Base-by-base conservation (phyloP, 2,797 vertebrate genomes). In the Squalus acanthias region DNA sequence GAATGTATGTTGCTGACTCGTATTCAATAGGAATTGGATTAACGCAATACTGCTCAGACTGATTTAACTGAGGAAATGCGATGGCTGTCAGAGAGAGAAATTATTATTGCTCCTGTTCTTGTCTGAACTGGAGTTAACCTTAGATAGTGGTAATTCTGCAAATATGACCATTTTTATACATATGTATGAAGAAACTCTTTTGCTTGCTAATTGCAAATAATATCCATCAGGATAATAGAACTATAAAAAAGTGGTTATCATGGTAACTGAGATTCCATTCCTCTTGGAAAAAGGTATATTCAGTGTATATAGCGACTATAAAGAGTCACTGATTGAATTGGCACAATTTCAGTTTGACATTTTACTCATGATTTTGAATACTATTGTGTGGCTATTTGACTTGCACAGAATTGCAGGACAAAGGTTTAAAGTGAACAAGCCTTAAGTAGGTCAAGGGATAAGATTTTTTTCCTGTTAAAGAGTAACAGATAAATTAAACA, bases 11-110 rank as follows among this genome's bases (percentile, higher is more conserved):
- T 65, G 63, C 60, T 93, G 91, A 93, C 91, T 93, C 33, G 33
- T 93, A 93, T 93, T 60, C 91, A 65, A 63, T 22, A 39, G 63
- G 91, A 93, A 65, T 93, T 93, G 63, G 91, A 93, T 67, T 93
- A 93, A 93, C 17, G 89, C 60, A 39, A 92, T 92, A 63, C 89
- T 93, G 63, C 63, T 93, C n/a, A 39, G 15, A 67, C 60, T 93
- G 60, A 93, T 93, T 67, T 67, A 67, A 93, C 91, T 93, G 63
- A 67, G 65, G 60, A 39, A 93, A 39, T 67, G 63, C 65, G 63
- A 67, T 93, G 33, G 63, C 65, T 93, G 91, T 67, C 91, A 93
- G 91, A 67, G 60, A 67, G 9, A 92, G 17, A 93, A 67, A 92
- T 91, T 92, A 93, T 67, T 39, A 67, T 93, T 67, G 91, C 17